These are phyloP conservation scores for Dascyllus trimaculatus DNA, from an alignment of 2,113 vertebrate species.

Conservation along the genomic window DNA sequence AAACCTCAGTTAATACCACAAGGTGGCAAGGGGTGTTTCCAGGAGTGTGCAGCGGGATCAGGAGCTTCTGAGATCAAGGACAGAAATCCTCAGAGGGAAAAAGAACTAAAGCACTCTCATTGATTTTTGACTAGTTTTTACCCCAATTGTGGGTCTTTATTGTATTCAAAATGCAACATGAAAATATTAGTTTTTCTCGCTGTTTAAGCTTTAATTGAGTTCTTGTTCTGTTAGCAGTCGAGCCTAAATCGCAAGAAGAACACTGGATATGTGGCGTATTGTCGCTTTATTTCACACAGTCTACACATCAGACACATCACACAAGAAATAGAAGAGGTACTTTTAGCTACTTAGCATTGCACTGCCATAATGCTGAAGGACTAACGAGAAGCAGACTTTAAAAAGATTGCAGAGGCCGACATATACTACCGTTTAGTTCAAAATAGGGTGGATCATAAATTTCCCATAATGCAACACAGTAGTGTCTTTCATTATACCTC, in stretches of 20 bases:
- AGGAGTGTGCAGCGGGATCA: constrained; percentile 16
- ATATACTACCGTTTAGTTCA: neutral
- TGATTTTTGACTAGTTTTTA: constrained; percentile 15
- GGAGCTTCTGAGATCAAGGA: constrained; percentile 31
- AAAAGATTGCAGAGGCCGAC: neutral
- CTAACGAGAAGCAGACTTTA: neutral
- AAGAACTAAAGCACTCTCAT: neutral
- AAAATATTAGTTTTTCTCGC: neutral
- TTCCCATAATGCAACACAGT: no score
- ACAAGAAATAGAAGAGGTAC: neutral
- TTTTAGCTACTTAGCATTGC: neutral
- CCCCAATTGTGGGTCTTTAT: neutral
- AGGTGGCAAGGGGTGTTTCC: neutral
- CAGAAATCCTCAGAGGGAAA: constrained; percentile 15
- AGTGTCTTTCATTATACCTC: neutral
- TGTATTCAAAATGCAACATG: neutral
- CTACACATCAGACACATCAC: neutral
- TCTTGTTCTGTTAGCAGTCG: neutral
- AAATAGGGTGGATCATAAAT: neutral
- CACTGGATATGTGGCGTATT: neutral
- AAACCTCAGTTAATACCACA: constrained; percentile 13
- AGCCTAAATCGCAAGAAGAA: neutral
- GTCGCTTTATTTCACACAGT: constrained; percentile 26
- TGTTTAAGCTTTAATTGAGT: constrained; percentile 5
- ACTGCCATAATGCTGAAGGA: neutral